Evolutionary conservation across 1,140 invertebrate species (phyloP).

Genomic region (Babylonia areolata): DNA sequence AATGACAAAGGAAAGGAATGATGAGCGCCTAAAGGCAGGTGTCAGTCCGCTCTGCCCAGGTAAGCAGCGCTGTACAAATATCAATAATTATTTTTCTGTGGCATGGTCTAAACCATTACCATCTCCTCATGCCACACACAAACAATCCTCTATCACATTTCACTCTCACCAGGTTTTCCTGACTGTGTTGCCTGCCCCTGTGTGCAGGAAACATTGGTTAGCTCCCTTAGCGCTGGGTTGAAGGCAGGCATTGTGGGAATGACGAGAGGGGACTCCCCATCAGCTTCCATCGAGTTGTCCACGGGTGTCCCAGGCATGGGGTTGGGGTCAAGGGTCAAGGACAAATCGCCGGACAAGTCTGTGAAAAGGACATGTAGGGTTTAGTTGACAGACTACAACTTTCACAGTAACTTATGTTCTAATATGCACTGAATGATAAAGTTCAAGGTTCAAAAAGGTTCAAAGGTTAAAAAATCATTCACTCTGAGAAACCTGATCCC

Average conservation of each 20-base stretch:
- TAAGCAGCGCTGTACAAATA: too few species aligned
- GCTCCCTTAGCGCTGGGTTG: conserved; percentile 61
- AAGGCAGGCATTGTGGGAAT: conserved; percentile 56
- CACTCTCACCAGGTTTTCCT: conserved; percentile 46
- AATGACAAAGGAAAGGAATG: too few species aligned
- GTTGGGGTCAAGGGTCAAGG: conserved; percentile 63
- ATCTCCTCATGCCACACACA: not conserved
- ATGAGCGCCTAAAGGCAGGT: too few species aligned
- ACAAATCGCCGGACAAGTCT: conserved; percentile 65
- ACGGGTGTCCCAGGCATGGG: conserved; percentile 51
- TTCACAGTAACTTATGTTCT: too few species aligned
- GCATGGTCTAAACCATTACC: too few species aligned
- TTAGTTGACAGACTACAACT: too few species aligned
- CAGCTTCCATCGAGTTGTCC: not conserved
- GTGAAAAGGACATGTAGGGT: conserved; percentile 14
- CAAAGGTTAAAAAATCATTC: too few species aligned
- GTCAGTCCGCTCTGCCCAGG: too few species aligned
- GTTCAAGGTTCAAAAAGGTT: too few species aligned
- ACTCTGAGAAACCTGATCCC: too few species aligned
- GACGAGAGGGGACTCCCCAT: conserved; percentile 44
- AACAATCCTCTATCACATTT: not conserved
- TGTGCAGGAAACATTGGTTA: conserved; percentile 58
- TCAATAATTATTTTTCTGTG: too few species aligned
- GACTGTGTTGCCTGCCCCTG: conserved; percentile 41
- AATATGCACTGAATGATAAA: too few species aligned